These are phyloP conservation scores for Stenopsyche tienmushanensis DNA, from an alignment of 1,140 invertebrate species.

Conservation along the genomic window DNA sequence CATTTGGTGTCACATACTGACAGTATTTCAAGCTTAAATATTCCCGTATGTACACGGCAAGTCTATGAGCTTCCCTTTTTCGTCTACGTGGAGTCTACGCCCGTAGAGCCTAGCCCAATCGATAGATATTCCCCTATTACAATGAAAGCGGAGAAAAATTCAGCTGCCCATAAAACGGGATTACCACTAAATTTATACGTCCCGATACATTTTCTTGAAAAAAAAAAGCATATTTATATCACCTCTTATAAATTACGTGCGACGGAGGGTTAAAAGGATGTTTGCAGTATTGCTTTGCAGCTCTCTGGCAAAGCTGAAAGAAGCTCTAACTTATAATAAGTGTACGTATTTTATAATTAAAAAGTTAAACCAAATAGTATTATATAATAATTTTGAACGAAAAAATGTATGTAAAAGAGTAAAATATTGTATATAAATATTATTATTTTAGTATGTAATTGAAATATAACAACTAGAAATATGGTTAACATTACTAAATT, in stretches of 20 bases:
- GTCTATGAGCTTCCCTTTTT: slow-evolving; percentile 9
- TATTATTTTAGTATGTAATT: no score
- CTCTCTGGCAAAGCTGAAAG: no score
- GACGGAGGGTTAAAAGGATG: neutral
- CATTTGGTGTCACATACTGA: slow-evolving; percentile 39
- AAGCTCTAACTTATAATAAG: no score
- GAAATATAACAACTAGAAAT: no score
- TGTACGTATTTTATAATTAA: no score
- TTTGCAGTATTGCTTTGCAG: no score
- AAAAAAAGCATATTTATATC: neutral
- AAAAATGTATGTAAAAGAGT: no score
- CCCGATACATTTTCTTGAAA: slow-evolving; percentile 8
- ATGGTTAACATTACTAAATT: no score
- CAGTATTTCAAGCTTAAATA: slow-evolving; percentile 41
- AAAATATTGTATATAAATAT: no score
- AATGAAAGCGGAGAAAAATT: slow-evolving; percentile 13
- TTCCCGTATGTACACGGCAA: slow-evolving; percentile 12
- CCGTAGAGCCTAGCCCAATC: slow-evolving; percentile 15
- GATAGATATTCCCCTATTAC: slow-evolving; percentile 9
- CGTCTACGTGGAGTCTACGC: neutral
- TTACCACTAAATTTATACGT: slow-evolving; percentile 23
- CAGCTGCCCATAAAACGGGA: slow-evolving; percentile 24
- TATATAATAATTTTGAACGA: no score
- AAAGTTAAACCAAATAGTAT: no score
- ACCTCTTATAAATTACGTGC: neutral